Percentiles rank a stretch among this genome's conserved stretches.
Conservation (phyloP, 37 sponge, comb jelly and placozoan genomes). For the Aphrocallistes beatrix region DNA sequence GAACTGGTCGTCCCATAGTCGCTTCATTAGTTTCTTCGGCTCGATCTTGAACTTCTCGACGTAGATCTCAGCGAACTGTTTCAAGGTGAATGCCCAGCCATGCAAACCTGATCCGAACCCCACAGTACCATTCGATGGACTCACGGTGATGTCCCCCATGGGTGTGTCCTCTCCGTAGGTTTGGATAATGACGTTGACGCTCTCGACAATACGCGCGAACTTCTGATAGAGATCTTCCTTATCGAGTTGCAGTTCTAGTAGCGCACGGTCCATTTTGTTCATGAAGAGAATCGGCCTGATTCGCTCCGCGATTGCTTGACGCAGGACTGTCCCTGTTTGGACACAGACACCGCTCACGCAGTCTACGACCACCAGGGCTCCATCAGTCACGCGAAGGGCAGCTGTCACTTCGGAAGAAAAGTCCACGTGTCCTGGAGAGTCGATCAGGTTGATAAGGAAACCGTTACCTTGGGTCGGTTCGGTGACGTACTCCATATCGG, state of each 20-base stretch:
- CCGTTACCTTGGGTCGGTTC: conserved; percentile 76
- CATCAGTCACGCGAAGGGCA: conserved; percentile 95
- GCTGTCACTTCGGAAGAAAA: conserved; percentile 97
- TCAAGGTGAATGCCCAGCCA: conserved; percentile 98
- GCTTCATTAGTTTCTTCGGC: conserved; percentile 75
- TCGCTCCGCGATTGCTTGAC: conserved; percentile 93
- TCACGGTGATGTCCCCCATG: conserved; percentile 78
- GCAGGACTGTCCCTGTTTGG: conserved; percentile 93
- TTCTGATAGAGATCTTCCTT: conserved; percentile 91
- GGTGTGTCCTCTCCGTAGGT: conserved; percentile 92
- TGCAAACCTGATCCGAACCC: conserved; percentile 98
- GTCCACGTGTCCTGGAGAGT: conserved; percentile 98
- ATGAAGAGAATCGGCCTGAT: conserved; percentile 96
- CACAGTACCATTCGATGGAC: conserved; percentile 79
- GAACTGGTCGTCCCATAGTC: conserved; percentile 96
- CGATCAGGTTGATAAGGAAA: conserved; percentile 97
- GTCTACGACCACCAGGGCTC: conserved; percentile 97
- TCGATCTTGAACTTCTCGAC: conserved; percentile 94
- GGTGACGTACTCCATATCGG: conserved; percentile 56
- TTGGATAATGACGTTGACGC: conserved; percentile 90
- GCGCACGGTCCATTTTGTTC: conserved; percentile 99
- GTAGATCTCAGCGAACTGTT: conserved; percentile 98
- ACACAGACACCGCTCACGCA: conserved; percentile 97
- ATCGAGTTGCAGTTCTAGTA: conserved; percentile 93
- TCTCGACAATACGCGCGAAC: conserved; percentile 93